phyloP scores from a whole-genome alignment of 1,140 invertebrate species.

The Drosophila hydei region DNA sequence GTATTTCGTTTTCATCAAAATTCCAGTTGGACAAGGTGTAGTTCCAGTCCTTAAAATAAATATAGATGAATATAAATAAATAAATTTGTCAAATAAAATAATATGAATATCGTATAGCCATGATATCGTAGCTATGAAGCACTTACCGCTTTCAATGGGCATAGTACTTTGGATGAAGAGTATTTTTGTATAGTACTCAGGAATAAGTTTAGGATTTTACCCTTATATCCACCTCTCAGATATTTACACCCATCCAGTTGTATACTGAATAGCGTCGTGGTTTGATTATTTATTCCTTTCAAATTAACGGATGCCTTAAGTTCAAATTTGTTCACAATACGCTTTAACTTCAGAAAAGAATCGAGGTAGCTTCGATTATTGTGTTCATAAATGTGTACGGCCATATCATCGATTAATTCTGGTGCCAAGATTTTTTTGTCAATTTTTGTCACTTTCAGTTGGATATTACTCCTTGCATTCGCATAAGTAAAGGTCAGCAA shows the following conservation, averaged over 20 bases:
- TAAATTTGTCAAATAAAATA: background rate
- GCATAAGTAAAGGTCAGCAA: background rate
- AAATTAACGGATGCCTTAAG: background rate
- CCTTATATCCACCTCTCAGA: slow-evolving; percentile 1
- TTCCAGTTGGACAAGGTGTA: slow-evolving; percentile 16
- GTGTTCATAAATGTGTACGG: background rate
- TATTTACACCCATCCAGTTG: slow-evolving; percentile 5
- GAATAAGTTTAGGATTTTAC: slow-evolving; percentile 8
- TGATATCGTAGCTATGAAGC: background rate
- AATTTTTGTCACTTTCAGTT: background rate
- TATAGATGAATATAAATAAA: background rate
- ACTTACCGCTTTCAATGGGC: slow-evolving; percentile 14
- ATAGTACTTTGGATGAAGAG: background rate
- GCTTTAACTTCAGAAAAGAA: background rate
- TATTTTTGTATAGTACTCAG: background rate
- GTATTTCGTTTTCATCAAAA: background rate
- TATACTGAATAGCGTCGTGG: background rate
- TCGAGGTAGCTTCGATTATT: slow-evolving; percentile 23
- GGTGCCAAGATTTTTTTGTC: background rate
- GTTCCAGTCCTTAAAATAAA: background rate
- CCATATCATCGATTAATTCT: background rate
- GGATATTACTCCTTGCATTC: background rate
- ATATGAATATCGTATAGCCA: background rate
- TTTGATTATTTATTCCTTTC: slow-evolving; percentile 7
- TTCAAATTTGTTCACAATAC: background rate